Conservation (phyloP, 2,113 vertebrate genomes). For the Cinclus cinclus region DNA sequence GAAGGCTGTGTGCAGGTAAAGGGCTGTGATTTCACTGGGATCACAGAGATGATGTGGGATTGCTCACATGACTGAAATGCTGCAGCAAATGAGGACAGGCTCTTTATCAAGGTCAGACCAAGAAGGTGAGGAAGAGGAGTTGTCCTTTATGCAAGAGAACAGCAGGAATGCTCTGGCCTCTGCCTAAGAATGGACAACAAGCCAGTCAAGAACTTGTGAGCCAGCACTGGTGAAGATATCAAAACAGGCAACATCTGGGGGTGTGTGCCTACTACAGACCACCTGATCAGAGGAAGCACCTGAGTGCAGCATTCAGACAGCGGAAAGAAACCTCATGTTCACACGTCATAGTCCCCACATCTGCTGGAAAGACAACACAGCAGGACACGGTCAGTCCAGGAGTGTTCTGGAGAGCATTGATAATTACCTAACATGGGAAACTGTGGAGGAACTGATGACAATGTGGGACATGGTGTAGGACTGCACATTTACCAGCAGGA, state of each 20-base stretch:
- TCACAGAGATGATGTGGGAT: neutral
- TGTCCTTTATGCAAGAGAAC: neutral
- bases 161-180: neutral
- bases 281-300: neutral
- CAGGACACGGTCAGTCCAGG: neutral
- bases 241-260: neutral
- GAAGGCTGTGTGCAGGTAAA: neutral
- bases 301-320: neutral
- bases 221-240: neutral
- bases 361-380: neutral
- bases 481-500: neutral
- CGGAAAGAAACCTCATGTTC: neutral
- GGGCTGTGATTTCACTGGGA: neutral
- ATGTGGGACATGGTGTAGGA: neutral
- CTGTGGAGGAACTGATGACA: neutral
- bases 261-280: neutral
- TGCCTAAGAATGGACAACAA: neutral
- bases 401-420: neutral
- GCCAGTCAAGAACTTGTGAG: neutral
- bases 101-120: neutral
- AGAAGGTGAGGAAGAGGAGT: neutral
- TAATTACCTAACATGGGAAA: neutral
- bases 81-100: neutral
- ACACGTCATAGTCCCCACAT: neutral
- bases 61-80: neutral